phyloP scores from a whole-genome alignment of 2,888 invertebrate species.

The Cynaeus angustus region DNA sequence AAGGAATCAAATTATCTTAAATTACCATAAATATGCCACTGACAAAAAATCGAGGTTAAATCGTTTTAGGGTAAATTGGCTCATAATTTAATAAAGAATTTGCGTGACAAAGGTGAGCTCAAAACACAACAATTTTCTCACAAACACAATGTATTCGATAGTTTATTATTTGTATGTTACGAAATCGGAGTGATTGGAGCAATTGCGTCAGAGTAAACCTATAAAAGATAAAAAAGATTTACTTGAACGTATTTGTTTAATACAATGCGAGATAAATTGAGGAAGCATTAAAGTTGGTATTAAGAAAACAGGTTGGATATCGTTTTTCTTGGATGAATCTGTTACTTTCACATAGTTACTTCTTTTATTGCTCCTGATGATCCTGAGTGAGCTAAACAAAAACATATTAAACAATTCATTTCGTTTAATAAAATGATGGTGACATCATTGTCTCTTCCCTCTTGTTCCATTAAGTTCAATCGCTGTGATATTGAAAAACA shows the following conservation, averaged over 20 bases:
- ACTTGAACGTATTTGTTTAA: no score
- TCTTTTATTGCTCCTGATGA: neutral
- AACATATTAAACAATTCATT: slow-evolving; percentile 25
- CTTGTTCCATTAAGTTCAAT: neutral
- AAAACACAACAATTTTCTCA: neutral
- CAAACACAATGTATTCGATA: neutral
- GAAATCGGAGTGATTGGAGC: neutral
- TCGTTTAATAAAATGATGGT: slow-evolving; percentile 19
- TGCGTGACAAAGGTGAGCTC: neutral
- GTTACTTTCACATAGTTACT: neutral
- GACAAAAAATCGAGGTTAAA: slow-evolving; percentile 6
- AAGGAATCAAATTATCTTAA: neutral
- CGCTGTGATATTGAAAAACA: neutral
- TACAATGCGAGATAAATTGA: no score
- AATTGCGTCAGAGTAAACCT: no score
- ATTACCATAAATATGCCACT: neutral
- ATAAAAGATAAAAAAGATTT: no score
- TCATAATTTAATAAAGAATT: neutral
- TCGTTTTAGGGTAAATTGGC: neutral
- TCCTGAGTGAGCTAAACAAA: neutral
- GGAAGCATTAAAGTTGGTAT: no score
- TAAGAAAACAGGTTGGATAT: no score
- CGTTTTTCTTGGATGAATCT: no score
- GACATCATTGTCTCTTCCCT: slow-evolving; percentile 27
- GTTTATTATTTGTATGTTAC: neutral